These are phyloP conservation scores for Corella eumyota DNA, from an alignment of 23 tunicate species.

Conservation along the genomic window DNA sequence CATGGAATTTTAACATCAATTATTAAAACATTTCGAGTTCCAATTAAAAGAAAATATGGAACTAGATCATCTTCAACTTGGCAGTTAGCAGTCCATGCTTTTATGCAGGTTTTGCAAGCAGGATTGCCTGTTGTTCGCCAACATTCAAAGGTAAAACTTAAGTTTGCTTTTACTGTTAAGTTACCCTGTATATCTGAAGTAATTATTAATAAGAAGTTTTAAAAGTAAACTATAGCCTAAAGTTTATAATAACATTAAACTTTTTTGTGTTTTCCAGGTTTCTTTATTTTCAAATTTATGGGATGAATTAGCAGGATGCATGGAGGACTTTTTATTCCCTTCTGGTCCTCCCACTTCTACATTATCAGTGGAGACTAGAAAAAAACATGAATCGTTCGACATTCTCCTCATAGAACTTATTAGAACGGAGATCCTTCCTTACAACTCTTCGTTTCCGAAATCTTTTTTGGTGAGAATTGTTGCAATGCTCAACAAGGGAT, in stretches of 20 bases:
- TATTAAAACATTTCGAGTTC: constrained; percentile 35
- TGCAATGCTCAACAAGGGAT: constrained; percentile 68
- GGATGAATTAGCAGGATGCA: constrained; percentile 74
- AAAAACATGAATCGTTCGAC: constrained; percentile 55
- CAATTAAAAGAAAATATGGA: constrained; percentile 30
- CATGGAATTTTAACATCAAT: constrained; percentile 49
- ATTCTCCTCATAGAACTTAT: constrained; percentile 56
- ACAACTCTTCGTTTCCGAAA: constrained; percentile 62
- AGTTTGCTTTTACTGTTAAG: too few relatives aligned
- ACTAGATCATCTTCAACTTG: constrained; percentile 36
- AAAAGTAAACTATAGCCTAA: too few relatives aligned
- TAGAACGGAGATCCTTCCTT: constrained; percentile 63
- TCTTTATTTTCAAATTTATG: constrained; percentile 58
- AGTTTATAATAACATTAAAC: too few relatives aligned
- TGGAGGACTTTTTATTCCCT: constrained; percentile 80
- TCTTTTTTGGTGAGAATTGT: constrained; percentile 40
- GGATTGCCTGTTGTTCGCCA: constrained; percentile 91
- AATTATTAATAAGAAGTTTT: too few relatives aligned
- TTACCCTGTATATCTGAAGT: too few relatives aligned
- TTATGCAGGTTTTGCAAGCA: constrained; percentile 59
- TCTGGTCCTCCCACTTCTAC: constrained; percentile 19
- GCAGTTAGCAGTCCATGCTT: constrained; percentile 75
- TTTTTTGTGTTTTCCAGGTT: too few relatives aligned
- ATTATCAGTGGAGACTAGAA: constrained; percentile 50
- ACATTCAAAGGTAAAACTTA: too few relatives aligned